Conservation (phyloP, 2,888 invertebrate species). For the Geotrupes spiniger region DNA sequence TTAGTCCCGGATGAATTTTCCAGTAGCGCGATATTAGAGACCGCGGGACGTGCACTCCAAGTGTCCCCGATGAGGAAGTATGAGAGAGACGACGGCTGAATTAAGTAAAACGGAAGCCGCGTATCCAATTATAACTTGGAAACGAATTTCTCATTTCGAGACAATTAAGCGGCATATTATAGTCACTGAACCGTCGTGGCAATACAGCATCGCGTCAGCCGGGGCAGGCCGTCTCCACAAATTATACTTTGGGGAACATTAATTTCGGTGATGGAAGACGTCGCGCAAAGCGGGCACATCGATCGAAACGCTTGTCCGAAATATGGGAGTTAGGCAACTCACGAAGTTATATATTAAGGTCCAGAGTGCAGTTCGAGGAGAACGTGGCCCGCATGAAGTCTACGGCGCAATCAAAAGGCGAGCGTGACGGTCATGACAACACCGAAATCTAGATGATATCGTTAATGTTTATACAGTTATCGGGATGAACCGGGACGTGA, state of each 20-base stretch:
- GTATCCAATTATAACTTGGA: constrained; percentile 58
- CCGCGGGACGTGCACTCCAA: constrained; percentile 5
- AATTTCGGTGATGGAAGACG: constrained; percentile 52
- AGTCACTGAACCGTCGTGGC: constrained; percentile 51
- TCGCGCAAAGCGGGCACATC: constrained; percentile 26
- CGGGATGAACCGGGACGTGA: constrained; percentile 11
- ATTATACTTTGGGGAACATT: constrained; percentile 56
- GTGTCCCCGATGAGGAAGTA: constrained; percentile 11
- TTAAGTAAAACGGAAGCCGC: constrained; percentile 38
- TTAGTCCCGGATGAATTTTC: no score
- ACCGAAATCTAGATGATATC: constrained; percentile 28
- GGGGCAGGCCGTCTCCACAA: constrained; percentile 51
- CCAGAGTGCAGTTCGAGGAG: constrained; percentile 34
- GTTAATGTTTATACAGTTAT: constrained; percentile 31
- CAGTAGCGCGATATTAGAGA: constrained; percentile 2
- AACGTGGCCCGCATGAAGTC: constrained; percentile 48
- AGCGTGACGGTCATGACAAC: constrained; percentile 48
- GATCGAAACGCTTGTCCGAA: constrained; percentile 34
- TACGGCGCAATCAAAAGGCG: constrained; percentile 44
- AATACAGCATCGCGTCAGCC: constrained; percentile 43
- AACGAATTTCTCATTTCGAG: constrained; percentile 58
- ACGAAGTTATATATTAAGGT: constrained; percentile 33
- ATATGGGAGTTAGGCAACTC: constrained; percentile 38
- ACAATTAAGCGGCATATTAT: constrained; percentile 58
- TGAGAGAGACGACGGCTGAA: constrained; percentile 26